Evolutionary conservation across 2,797 vertebrate species (phyloP).

Genomic region (Columba guinea): DNA sequence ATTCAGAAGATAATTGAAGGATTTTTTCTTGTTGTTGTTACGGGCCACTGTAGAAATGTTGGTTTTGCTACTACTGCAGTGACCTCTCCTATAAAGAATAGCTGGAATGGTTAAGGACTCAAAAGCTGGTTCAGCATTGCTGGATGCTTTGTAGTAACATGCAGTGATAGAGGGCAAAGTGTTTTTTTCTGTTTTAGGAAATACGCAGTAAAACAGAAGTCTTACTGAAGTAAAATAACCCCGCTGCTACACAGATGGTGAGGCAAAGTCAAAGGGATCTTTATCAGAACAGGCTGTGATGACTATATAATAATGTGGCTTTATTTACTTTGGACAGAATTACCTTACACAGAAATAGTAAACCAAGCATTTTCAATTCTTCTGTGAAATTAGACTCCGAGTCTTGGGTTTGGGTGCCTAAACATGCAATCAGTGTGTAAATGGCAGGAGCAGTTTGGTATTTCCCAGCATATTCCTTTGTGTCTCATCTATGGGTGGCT

Average conservation of each 20-base stretch:
- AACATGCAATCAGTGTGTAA: background rate
- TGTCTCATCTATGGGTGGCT: background rate
- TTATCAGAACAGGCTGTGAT: background rate
- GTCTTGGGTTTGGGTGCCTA: background rate
- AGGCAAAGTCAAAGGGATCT: background rate
- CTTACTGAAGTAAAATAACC: background rate
- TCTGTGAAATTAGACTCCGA: background rate
- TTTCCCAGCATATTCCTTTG: background rate
- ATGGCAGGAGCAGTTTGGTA: background rate
- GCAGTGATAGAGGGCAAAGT: background rate
- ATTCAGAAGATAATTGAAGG: background rate
- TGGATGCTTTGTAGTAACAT: background rate
- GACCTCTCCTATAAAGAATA: background rate
- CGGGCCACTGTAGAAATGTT: background rate
- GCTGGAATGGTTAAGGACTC: background rate
- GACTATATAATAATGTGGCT: rapidly evolving
- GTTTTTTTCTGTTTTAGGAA: background rate
- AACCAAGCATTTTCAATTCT: background rate
- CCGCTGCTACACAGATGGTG: background rate
- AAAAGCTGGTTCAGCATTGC: background rate
- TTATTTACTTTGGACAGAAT: background rate
- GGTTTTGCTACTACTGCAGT: background rate
- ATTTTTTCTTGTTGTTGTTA: background rate
- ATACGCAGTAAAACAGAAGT: background rate
- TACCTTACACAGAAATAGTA: background rate